Evolutionary conservation across 2,888 invertebrate species (phyloP), one percentile per base, ranked within the genome.

Genomic region (Girardia tigrina): DNA sequence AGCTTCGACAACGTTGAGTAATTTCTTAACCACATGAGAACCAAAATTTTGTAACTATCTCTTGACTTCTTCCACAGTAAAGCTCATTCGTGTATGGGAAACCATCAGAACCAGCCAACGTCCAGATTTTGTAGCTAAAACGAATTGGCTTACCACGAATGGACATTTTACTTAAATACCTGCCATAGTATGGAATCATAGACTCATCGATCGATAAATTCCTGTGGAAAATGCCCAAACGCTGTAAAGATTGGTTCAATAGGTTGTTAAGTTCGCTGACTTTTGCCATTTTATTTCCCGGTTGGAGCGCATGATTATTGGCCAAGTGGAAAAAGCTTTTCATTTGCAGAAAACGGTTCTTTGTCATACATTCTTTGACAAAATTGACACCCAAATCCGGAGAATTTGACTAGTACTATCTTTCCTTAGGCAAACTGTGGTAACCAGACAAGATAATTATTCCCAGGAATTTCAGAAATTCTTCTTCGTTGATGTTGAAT

Each of bases 141-240:
- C 76, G 76, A 20, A 75, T 76, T 16, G 76, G 76, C 36, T 75
- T 75, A 16, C 76, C 76, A 77, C 29, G 23, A 26, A 75, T 75
- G 42, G 16, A 75, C 76, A 75, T 74, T 27, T 77, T 75, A n/a
- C 29, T 16, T 20, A n/a, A 16, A 75, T 75, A 76, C 20, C 29
- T 75, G n/a, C 76, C 76, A 77, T 28, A 75, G 27, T 75, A 75
- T 23, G 76, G 76, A n/a, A 76, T 76, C 76, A 75, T 75, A 16
- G 29, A n/a, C 28, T 75, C 76, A 36, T 75, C 76, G 16, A 75
- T 29, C 16, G 26, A 20, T 26, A 75, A 42, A n/a, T 28, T 76
- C 23, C 42, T 29, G 72, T 72, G 72, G 28, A 72, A 72, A 26
- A 72, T 26, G n/a, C n/a, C n/a, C n/a, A n/a, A n/a, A n/a, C n/a